phyloP scores from a whole-genome alignment of 2,888 invertebrate species.

The Volucella inflata region DNA sequence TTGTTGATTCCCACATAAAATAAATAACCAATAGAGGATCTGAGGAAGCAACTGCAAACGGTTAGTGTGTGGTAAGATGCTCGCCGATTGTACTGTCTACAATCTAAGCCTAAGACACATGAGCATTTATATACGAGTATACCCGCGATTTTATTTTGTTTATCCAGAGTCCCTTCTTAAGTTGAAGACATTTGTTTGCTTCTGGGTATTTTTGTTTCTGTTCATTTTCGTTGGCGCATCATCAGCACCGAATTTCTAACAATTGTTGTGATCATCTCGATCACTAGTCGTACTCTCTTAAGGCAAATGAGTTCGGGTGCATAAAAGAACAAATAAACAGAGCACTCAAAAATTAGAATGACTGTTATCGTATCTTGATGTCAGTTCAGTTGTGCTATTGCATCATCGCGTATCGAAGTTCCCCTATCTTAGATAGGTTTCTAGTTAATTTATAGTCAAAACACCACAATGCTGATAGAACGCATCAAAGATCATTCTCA shows the following conservation, averaged over 20 bases:
- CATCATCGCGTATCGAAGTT: slow-evolving; percentile 44
- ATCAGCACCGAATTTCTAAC: slow-evolving; percentile 57
- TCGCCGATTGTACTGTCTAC: slow-evolving; percentile 13
- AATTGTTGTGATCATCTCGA: slow-evolving; percentile 48
- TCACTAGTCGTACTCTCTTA: slow-evolving; percentile 58
- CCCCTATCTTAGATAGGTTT: slow-evolving; percentile 26
- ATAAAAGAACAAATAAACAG: slow-evolving; percentile 62
- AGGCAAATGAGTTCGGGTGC: slow-evolving; percentile 55
- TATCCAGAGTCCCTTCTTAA: slow-evolving; percentile 47
- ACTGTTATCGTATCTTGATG: slow-evolving; percentile 25
- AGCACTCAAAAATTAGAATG: slow-evolving; percentile 59
- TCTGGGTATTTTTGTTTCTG: slow-evolving; percentile 35
- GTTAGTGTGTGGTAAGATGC: slow-evolving; percentile 31
- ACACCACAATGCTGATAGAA: slow-evolving; percentile 30
- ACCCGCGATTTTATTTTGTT: slow-evolving; percentile 59
- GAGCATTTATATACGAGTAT: slow-evolving; percentile 3
- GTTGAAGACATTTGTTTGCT: slow-evolving; percentile 54
- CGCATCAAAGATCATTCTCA: slow-evolving; percentile 66
- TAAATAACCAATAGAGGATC: slow-evolving; percentile 66
- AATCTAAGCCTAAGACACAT: too few species aligned
- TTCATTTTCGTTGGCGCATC: slow-evolving; percentile 31
- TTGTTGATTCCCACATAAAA: slow-evolving; percentile 74
- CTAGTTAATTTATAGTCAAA: slow-evolving; percentile 58
- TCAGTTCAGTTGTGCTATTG: slow-evolving; percentile 34
- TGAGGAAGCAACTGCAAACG: neutral